Evolutionary conservation across 2,888 invertebrate genomes (phyloP).

Genomic region (Agrochola lychnidis): DNA sequence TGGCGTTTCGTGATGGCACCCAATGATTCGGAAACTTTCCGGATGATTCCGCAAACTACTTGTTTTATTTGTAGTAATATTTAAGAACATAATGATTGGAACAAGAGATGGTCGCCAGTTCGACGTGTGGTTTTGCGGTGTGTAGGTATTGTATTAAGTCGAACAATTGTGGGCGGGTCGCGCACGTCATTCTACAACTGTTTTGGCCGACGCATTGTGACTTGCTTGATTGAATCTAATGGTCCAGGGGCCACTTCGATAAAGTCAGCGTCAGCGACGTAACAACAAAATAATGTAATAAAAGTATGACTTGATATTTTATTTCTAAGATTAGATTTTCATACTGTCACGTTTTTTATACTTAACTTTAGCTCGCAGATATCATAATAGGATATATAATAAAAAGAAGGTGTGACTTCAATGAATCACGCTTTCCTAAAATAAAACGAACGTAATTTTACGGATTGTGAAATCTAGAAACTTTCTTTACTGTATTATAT

Average conservation of each 20-base stretch:
- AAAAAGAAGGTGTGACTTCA: conserved; percentile 40
- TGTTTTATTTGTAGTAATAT: conserved; percentile 24
- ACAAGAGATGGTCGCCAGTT: conserved; percentile 56
- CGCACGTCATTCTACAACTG: conserved; percentile 74
- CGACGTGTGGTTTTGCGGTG: conserved; percentile 64
- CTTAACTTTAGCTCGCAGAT: conserved; percentile 14
- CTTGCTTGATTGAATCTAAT: conserved; percentile 65
- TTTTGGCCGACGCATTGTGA: conserved; percentile 65
- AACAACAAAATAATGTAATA: conserved; percentile 8
- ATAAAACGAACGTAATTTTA: neutral
- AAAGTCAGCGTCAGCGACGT: conserved; percentile 30
- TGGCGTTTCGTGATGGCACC: neutral
- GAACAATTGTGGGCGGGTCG: conserved; percentile 77
- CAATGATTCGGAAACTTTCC: neutral
- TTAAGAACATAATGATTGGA: conserved; percentile 46
- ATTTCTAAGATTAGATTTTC: conserved; percentile 44
- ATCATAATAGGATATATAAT: conserved; percentile 10
- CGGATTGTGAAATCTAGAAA: neutral
- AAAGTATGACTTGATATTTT: conserved; percentile 21
- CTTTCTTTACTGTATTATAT: neutral
- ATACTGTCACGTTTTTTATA: conserved; percentile 29
- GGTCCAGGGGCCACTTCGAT: conserved; percentile 56
- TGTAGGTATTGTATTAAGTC: conserved; percentile 54
- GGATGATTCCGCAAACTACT: neutral
- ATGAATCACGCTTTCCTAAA: conserved; percentile 35